Conservation (phyloP, 1,140 invertebrate species). For the Formica exsecta region DNA sequence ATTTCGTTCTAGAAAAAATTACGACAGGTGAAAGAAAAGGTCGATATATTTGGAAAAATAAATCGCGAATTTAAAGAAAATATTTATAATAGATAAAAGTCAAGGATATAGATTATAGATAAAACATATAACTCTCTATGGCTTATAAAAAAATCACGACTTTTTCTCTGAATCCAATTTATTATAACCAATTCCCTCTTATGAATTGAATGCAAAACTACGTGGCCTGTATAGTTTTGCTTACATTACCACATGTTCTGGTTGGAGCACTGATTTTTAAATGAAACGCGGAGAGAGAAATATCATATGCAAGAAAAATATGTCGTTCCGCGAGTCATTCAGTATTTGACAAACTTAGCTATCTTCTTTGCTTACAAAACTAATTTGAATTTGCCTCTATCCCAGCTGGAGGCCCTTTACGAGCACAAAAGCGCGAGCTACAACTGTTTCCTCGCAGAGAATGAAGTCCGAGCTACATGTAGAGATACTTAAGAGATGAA, state of each 20-base stretch:
- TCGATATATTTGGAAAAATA: too few relatives aligned
- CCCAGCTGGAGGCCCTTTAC: background rate
- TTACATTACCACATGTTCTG: background rate
- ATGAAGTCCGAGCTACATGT: slow-evolving; percentile 18
- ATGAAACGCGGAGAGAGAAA: background rate
- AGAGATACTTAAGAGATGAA: slow-evolving; percentile 45
- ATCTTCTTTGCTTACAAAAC: slow-evolving; percentile 52
- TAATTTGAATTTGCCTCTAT: slow-evolving; percentile 52
- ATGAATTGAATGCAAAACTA: background rate
- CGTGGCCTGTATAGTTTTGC: background rate
- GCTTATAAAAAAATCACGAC: too few relatives aligned
- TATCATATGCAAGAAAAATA: background rate
- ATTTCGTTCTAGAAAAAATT: background rate
- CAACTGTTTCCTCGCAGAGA: slow-evolving; percentile 34
- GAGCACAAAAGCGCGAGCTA: slow-evolving; percentile 11
- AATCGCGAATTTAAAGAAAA: background rate
- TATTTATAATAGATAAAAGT: too few relatives aligned
- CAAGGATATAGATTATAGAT: too few relatives aligned
- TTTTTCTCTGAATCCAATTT: background rate
- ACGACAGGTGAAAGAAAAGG: background rate
- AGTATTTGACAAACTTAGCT: slow-evolving; percentile 46
- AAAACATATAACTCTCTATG: too few relatives aligned
- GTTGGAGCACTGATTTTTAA: background rate
- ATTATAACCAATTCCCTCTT: background rate
- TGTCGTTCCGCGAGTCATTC: background rate